Evolutionary conservation across 2,888 invertebrate species (phyloP).

Genomic region (Congeria kusceri): DNA sequence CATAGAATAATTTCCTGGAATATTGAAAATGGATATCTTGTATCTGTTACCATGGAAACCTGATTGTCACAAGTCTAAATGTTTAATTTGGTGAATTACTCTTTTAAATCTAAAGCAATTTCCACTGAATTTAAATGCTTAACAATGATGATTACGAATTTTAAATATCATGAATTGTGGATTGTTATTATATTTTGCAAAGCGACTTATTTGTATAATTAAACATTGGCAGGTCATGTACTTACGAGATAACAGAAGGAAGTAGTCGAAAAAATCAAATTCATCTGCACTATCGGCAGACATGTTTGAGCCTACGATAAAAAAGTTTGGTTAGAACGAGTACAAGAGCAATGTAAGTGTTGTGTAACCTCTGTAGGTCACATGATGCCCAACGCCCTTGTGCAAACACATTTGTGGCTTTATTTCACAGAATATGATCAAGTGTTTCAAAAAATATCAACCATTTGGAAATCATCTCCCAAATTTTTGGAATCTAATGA

Average conservation of each 20-base stretch:
- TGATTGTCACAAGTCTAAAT: neutral
- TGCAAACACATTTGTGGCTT: neutral
- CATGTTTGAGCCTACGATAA: conserved; percentile 51
- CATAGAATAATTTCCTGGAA: conserved; percentile 58
- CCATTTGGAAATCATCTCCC: no score
- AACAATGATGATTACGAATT: no score
- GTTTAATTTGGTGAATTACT: neutral
- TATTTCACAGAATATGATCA: no score
- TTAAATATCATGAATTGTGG: no score
- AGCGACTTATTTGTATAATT: neutral
- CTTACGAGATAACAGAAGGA: conserved; percentile 65
- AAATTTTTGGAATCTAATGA: no score
- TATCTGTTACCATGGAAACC: conserved; percentile 37
- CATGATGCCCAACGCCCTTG: conserved; percentile 1
- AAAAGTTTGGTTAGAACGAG: conserved; percentile 23
- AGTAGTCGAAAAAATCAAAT: conserved; percentile 66
- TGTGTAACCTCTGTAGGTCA: conserved; percentile 3
- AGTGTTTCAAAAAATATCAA: no score
- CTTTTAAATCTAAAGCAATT: neutral
- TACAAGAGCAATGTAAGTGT: neutral
- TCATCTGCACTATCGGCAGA: conserved; percentile 38
- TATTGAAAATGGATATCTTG: conserved; percentile 36
- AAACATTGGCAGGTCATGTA: conserved; percentile 28
- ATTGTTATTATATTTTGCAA: no score
- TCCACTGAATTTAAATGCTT: no score